Evolutionary conservation across 1,140 invertebrate species (phyloP), one percentile per base, ranked within the genome.

Genomic region (Nephila pilipes): DNA sequence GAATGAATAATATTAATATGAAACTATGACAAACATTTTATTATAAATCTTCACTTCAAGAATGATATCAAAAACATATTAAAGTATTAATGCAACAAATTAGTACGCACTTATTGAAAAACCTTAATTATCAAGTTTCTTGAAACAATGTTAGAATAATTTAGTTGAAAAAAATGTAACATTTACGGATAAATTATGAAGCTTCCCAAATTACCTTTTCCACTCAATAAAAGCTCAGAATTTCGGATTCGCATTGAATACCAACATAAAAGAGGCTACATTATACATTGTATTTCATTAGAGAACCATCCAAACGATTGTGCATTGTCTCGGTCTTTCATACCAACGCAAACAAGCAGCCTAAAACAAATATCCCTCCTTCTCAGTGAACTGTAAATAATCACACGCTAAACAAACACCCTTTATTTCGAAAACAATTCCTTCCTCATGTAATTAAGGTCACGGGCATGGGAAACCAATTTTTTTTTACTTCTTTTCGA

Each of bases 391-490:
- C 89, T 91, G 89, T 91, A 91, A 91, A 91, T 91, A 91, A 91
- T 91, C 69, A 91, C 89, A 91, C 69, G 58, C 89, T 91, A 91
- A 91, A 91, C 89, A 91, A 91, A 91, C 89, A 91, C 55, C 46
- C 75, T 91, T 83, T 83, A 81, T 91, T 91, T 91, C 46, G 89
- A 91, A 91, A 91, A 91, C 89, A 91, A 91, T 91, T 83, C 80
- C 80, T 91, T 29, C 29, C n/a, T 36, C 69, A 22, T 75, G 89
- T 91, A 91, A 91, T 91, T 91, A 91, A 79, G 89, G 89, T 91
- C 89, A 91, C 20, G 79, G 89, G 55, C 80, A 91, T 14, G 57
- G 32, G 58, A 83, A 91, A 58, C 55, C 29, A 12, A 38, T 60
- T 81, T 46, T 58, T 90, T 81, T 83, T 91, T 14, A 10, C n/a